phyloP scores from a whole-genome alignment of 2,113 vertebrate species.

The Psilopogon haemacephalus region DNA sequence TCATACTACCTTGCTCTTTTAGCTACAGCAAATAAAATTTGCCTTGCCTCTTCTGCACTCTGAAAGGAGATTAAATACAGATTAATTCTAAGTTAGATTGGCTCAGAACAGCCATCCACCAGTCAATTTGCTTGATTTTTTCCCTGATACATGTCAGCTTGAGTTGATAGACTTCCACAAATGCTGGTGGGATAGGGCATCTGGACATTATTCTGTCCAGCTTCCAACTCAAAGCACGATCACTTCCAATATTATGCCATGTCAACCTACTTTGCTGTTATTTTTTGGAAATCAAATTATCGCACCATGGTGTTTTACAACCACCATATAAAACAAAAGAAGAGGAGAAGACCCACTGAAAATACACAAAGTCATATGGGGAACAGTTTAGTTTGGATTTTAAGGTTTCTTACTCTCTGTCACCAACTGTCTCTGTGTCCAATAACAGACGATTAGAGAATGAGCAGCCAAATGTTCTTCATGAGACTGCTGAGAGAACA shows the following conservation, averaged over 20 bases:
- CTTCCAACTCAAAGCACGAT: not conserved
- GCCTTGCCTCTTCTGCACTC: not conserved
- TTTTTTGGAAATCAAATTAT: not conserved
- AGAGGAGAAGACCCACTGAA: not conserved
- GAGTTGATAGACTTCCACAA: not conserved
- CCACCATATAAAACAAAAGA: not conserved
- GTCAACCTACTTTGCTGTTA: not conserved
- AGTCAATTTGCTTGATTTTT: not conserved
- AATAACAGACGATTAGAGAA: not conserved
- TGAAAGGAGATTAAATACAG: not conserved
- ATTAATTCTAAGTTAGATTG: not conserved
- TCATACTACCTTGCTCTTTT: not conserved
- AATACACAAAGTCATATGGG: not conserved
- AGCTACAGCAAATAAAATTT: not conserved
- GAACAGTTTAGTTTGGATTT: not conserved
- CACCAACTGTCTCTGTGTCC: not conserved
- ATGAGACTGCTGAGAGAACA: not conserved
- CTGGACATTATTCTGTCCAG: not conserved
- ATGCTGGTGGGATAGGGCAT: not conserved
- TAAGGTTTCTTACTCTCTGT: not conserved
- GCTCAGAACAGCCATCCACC: not conserved
- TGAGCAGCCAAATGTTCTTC: not conserved
- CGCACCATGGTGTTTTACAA: not conserved
- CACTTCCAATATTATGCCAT: not conserved
- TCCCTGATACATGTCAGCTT: not conserved